Percentiles rank a stretch among this genome's conserved stretches.
phyloP scores from a whole-genome alignment of 2,888 invertebrate genomes.

The Spicauda simplicius region DNA sequence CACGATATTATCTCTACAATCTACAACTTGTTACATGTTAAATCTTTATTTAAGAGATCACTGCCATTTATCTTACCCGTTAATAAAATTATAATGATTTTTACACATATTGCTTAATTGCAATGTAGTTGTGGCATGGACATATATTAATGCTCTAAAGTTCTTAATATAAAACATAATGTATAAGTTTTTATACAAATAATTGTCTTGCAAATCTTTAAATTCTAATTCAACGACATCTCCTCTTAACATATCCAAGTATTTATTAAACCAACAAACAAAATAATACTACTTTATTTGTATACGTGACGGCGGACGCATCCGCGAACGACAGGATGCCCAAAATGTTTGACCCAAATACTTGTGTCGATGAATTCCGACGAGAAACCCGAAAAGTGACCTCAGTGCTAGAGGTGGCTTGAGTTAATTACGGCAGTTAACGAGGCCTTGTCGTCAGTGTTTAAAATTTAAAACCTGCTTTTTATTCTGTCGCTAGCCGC shows the following conservation, averaged over 20 bases:
- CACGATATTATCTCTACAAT: too few relatives aligned
- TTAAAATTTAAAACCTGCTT: neutral
- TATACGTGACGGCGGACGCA: neutral
- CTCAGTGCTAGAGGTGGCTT: conserved; percentile 2
- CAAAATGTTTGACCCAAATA: conserved; percentile 40
- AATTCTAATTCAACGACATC: too few relatives aligned
- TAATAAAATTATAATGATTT: too few relatives aligned
- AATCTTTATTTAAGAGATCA: too few relatives aligned
- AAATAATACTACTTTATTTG: conserved; percentile 18
- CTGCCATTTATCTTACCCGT: too few relatives aligned
- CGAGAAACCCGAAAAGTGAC: conserved; percentile 36
- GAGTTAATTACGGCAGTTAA: conserved; percentile 8
- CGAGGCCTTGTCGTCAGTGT: neutral
- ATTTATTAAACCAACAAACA: neutral
- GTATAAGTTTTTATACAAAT: too few relatives aligned
- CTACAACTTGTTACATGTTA: too few relatives aligned
- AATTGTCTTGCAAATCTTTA: too few relatives aligned
- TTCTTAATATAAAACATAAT: too few relatives aligned
- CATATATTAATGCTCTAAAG: too few relatives aligned
- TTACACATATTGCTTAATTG: too few relatives aligned
- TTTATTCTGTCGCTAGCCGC: neutral
- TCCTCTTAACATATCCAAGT: neutral
- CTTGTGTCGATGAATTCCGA: conserved; percentile 24
- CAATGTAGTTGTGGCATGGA: too few relatives aligned
- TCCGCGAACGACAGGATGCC: conserved; percentile 28